phyloP scores from a whole-genome alignment of 2,113 vertebrate species.

The Heptranchias perlo region DNA sequence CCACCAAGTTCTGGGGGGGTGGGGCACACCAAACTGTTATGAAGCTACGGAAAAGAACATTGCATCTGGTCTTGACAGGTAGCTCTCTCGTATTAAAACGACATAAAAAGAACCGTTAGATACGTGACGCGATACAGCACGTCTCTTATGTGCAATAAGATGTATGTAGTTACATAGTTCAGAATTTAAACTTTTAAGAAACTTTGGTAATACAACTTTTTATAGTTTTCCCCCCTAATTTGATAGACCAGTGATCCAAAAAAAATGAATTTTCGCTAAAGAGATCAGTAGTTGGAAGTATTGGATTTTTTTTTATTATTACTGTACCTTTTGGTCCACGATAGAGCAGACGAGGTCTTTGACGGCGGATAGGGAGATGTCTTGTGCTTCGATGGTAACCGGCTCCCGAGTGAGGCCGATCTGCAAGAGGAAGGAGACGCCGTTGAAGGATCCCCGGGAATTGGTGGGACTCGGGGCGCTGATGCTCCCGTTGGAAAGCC shows the following conservation, averaged over 20 bases:
- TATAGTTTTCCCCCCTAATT: not conserved
- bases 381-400: constrained; percentile 87
- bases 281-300: too few species aligned
- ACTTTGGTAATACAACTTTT: not conserved
- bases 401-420: constrained; percentile 92
- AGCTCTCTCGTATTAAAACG: not conserved
- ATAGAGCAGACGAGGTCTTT: constrained; percentile 94
- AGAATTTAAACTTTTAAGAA: not conserved
- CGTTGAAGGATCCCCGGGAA: constrained; percentile 82
- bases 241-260: not conserved
- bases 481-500: constrained; percentile 88
- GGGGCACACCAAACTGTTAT: not conserved
- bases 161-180: not conserved
- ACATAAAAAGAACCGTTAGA: not conserved
- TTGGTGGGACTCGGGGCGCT: constrained; percentile 81
- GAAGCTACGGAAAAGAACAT: not conserved
- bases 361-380: constrained; percentile 83
- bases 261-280: not conserved
- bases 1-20: not conserved
- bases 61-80: not conserved
- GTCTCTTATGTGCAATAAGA: not conserved
- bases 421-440: constrained; percentile 88
- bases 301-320: too few species aligned
- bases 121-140: not conserved
- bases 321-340: constrained; percentile 94